phyloP scores from a whole-genome alignment of 2,113 vertebrate genomes.

The Gnathonemus echidnorhynchus region DNA sequence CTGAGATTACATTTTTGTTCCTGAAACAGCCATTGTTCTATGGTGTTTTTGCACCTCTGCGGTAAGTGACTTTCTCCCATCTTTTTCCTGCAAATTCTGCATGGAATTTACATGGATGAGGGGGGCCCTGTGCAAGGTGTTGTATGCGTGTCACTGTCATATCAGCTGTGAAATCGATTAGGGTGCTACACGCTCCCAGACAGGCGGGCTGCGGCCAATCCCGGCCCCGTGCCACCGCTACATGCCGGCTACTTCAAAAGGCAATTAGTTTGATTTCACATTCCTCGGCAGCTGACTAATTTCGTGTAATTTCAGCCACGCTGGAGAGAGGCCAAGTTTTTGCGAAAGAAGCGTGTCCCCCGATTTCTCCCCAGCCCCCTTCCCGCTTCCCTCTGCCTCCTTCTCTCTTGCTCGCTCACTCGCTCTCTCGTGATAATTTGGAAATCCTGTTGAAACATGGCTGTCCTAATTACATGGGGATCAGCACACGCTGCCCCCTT shows the following conservation, averaged over 20 bases:
- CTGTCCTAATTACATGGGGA: constrained; percentile 80
- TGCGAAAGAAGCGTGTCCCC: constrained; percentile 56
- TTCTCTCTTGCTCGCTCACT: constrained; percentile 19
- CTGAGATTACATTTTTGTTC: constrained; percentile 13
- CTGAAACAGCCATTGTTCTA: neutral
- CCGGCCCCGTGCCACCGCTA: constrained; percentile 32
- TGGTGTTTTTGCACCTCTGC: neutral
- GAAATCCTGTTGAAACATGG: constrained; percentile 78
- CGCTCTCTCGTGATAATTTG: constrained; percentile 65
- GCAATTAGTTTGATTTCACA: constrained; percentile 85
- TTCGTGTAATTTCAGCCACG: constrained; percentile 77
- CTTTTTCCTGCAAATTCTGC: constrained; percentile 34
- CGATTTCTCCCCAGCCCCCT: constrained; percentile 24
- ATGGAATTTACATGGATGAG: constrained; percentile 44
- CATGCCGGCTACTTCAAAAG: constrained; percentile 68
- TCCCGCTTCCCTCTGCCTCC: constrained; percentile 12
- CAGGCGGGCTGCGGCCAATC: constrained; percentile 29
- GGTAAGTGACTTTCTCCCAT: constrained; percentile 23
- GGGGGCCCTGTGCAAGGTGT: constrained; percentile 31
- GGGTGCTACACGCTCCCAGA: constrained; percentile 29
- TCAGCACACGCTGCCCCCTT: constrained; percentile 70
- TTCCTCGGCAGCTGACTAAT: constrained; percentile 79
- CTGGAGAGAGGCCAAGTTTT: constrained; percentile 76
- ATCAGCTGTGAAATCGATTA: constrained; percentile 53
- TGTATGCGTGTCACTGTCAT: constrained; percentile 43